Evolutionary conservation across 2,113 vertebrate species (phyloP).

Genomic region (Tapirus terrestris): DNA sequence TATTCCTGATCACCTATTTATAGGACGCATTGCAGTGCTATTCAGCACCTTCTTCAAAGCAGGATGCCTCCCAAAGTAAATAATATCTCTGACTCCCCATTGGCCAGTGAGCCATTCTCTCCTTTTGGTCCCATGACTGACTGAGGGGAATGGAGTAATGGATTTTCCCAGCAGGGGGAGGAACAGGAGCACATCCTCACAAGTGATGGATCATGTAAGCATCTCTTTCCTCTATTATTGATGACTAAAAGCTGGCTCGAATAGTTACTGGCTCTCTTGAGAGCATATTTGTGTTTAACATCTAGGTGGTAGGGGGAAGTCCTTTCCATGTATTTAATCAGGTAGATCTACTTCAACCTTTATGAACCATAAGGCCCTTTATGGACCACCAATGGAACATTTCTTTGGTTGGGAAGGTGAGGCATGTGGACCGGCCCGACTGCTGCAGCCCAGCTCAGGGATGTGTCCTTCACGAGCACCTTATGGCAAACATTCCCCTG

Average conservation of each 20-base stretch:
- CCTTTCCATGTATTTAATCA: background rate
- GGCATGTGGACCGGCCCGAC: background rate
- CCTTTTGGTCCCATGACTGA: background rate
- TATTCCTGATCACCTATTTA: background rate
- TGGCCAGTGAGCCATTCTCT: background rate
- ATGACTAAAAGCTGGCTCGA: background rate
- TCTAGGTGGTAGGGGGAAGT: background rate
- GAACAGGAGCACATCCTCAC: background rate
- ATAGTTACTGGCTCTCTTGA: background rate
- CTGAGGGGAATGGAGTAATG: background rate
- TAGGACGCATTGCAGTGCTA: background rate
- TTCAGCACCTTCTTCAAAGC: constrained; percentile 16
- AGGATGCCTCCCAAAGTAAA: background rate
- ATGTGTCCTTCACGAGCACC: background rate
- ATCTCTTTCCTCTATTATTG: background rate
- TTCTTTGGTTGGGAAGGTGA: background rate
- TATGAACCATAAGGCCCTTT: background rate
- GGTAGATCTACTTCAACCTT: background rate
- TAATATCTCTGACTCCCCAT: background rate
- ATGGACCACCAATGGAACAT: background rate
- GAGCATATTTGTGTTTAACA: background rate
- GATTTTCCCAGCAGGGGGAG: background rate
- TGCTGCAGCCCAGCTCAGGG: accelerated
- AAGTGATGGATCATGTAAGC: background rate
- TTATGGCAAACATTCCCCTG: background rate